phyloP scores from a whole-genome alignment of 2,113 vertebrate genomes.

The Amia ocellicauda region DNA sequence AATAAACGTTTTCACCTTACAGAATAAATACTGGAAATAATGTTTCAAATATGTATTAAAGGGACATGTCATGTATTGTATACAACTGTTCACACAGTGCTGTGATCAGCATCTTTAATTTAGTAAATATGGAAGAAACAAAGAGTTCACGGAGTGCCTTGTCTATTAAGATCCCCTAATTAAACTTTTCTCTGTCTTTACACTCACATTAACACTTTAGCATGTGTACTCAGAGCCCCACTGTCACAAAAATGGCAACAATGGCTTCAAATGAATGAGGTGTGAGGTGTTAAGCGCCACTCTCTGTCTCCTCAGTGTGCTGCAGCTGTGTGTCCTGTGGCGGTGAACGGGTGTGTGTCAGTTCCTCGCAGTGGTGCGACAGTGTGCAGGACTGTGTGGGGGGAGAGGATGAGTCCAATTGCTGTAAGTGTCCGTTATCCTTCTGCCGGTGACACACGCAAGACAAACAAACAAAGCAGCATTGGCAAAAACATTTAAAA shows the following conservation, averaged over 20 bases:
- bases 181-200: too few relatives aligned
- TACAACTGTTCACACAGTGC: too few relatives aligned
- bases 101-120: too few relatives aligned
- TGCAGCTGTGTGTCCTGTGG: conserved; percentile 41
- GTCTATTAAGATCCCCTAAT: too few relatives aligned
- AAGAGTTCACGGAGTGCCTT: too few relatives aligned
- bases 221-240: background rate
- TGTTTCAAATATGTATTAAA: too few relatives aligned
- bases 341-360: conserved; percentile 47
- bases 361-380: conserved; percentile 54
- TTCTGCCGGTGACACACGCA: background rate
- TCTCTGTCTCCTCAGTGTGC: conserved; percentile 36
- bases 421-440: conserved; percentile 38
- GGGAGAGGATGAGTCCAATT: conserved; percentile 52
- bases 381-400: conserved; percentile 41
- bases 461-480: too few relatives aligned
- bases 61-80: too few relatives aligned
- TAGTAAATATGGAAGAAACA: too few relatives aligned
- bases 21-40: too few relatives aligned
- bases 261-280: background rate
- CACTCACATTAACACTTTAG: too few relatives aligned
- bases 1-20: too few relatives aligned
- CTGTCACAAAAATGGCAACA: background rate
- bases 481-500: background rate
- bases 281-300: background rate